These are phyloP conservation scores for Pentamera pediparva DNA, from an alignment of 53 echinoderm and acorn worm species.

Conservation along the genomic window DNA sequence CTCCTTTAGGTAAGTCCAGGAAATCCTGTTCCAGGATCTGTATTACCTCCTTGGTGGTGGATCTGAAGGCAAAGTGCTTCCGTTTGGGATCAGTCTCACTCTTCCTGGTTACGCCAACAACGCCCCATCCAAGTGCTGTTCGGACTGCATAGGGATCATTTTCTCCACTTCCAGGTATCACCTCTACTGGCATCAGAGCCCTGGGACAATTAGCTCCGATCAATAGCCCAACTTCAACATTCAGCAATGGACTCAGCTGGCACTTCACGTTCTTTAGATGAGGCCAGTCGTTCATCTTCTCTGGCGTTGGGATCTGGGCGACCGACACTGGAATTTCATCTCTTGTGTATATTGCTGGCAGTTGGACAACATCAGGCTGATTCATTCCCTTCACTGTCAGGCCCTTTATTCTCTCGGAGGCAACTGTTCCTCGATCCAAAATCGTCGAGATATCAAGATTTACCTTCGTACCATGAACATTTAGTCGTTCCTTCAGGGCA, in stretches of 20 bases:
- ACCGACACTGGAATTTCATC: constrained; percentile 25
- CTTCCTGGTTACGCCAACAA: constrained; percentile 13
- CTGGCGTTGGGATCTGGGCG: constrained; percentile 54
- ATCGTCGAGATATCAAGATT: constrained; percentile 25
- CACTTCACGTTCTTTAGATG: constrained; percentile 32
- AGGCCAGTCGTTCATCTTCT: constrained; percentile 34
- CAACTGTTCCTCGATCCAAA: background rate
- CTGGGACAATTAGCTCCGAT: constrained; percentile 45
- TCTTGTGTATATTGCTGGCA: constrained; percentile 31
- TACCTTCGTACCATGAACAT: background rate
- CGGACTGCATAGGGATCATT: constrained; percentile 52
- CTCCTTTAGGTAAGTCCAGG: background rate
- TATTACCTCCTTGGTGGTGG: constrained; percentile 10
- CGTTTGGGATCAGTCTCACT: background rate
- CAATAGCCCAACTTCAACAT: constrained; percentile 35
- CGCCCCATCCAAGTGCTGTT: constrained; percentile 53
- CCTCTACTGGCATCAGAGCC: constrained; percentile 29
- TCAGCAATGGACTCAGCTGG: constrained; percentile 34
- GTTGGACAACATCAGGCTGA: background rate
- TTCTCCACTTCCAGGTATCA: constrained; percentile 22
- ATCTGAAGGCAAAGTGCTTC: constrained; percentile 15
- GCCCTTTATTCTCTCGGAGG: background rate
- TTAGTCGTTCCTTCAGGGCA: background rate
- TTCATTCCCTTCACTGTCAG: background rate
- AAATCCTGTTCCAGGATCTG: constrained; percentile 44